These are phyloP conservation scores for Helogale parvula DNA, from an alignment of 2,113 vertebrate genomes.

Conservation along the genomic window DNA sequence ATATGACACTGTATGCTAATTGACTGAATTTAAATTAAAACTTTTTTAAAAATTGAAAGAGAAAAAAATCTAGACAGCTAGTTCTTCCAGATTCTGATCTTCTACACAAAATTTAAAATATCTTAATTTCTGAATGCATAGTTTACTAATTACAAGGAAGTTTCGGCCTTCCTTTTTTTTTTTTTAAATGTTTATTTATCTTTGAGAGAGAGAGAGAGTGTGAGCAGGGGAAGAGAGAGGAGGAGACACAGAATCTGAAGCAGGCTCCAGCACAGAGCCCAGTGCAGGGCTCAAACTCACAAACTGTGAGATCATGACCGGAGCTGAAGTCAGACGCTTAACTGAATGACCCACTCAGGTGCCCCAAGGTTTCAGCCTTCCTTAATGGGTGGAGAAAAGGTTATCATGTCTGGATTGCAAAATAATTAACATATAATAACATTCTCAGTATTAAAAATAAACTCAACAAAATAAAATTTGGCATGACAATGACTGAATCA, in stretches of 20 bases:
- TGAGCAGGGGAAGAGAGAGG: too few relatives aligned
- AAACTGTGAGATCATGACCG: too few relatives aligned
- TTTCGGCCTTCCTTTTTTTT: neutral
- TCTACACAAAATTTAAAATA: conserved; percentile 2
- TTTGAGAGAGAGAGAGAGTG: too few relatives aligned
- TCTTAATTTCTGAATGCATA: neutral
- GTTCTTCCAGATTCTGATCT: conserved; percentile 9
- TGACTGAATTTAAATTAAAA: neutral
- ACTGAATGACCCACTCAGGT: too few relatives aligned
- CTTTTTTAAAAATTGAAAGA: neutral
- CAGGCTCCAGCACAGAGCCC: too few relatives aligned
- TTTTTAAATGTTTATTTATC: too few relatives aligned
- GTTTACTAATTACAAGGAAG: neutral
- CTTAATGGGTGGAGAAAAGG: neutral
- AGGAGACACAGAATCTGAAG: too few relatives aligned
- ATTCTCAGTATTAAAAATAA: conserved; percentile 24
- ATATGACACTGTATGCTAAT: neutral
- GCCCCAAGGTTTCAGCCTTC: neutral
- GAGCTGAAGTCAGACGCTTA: too few relatives aligned
- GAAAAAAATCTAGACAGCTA: neutral
- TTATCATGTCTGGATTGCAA: neutral
- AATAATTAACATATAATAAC: neutral
- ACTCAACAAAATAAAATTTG: neutral
- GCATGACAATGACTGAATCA: neutral
- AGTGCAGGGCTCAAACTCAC: too few relatives aligned